Evolutionary conservation across 2,797 vertebrate species (phyloP), one percentile per base, ranked within the genome.

Genomic region (Acrocephalus scirpaceus): DNA sequence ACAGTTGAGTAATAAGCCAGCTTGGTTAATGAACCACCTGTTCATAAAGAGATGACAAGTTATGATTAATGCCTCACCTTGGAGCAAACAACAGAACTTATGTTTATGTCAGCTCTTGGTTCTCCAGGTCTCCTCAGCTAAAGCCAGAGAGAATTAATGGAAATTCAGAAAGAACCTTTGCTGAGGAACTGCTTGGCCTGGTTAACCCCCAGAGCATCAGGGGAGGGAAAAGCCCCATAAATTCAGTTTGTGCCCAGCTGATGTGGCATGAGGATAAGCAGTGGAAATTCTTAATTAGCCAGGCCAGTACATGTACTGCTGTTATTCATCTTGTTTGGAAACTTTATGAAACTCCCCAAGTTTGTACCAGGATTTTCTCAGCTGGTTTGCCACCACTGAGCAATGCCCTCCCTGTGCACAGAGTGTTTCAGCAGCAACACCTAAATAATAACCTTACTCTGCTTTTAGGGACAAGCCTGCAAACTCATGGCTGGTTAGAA

Each of bases 1-100:
- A 99, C 99, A 4, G 99, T 99, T n/a, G 99, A 99, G 90, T 99
- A 99, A 97, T 99, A 99, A 34, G 99, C 99, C 86, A 99, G 97
- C 95, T 99, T 99, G 57, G 99, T 99, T 92, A 99, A 98, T 9
- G 99, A 99, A 7, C 99, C 99, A 86, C 99, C 99, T 99, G 97
- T 95, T 61, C 90, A 82, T 27, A 61, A 93, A 88, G 93, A 70
- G 70, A 94, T 70, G 64, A 75, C 16, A 73, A 74, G 45, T 78
- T 70, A 40, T 21, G 34, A 76, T 94, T 77, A 70, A 83, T 60
- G 16, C 8, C 54, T 71, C 73, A 27, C 66, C 73, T 25, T 29
- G 50, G 26, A 42, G 58, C 50, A 78, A 84, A 66, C 53, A 58
- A 48, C 0, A 6, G 25, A 67, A 71, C 22, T 57, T 19, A 3